A percentile compares a stretch with the other conserved stretches of the same genome.
Conservation (phyloP, 2,113 vertebrate species). For the Plotosus lineatus region DNA sequence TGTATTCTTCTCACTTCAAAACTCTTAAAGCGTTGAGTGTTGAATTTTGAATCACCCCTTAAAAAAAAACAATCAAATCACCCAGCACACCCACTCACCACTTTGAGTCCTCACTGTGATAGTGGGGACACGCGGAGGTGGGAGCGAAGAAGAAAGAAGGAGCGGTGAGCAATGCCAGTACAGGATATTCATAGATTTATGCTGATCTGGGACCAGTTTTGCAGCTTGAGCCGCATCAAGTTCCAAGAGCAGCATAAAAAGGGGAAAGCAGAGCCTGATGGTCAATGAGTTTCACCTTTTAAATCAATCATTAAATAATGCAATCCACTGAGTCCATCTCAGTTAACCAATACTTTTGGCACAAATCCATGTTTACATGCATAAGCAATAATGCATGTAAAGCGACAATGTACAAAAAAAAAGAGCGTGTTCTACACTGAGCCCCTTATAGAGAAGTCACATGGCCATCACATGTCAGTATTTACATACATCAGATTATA, state of each 20-base stretch:
- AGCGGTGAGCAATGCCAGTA: not conserved
- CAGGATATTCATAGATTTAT: not conserved
- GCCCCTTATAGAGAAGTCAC: constrained; percentile 9
- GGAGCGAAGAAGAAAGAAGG: constrained; percentile 3
- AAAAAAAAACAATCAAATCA: constrained; percentile 2
- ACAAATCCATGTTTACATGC: not conserved
- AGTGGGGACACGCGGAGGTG: not conserved
- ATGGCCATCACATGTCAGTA: not conserved
- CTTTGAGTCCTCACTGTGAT: constrained; percentile 15
- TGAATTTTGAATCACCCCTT: not conserved
- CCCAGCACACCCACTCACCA: constrained; percentile 19
- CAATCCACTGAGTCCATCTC: not conserved
- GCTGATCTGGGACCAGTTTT: constrained; percentile 27
- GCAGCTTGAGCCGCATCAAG: not conserved
- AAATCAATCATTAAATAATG: not conserved
- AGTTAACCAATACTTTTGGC: not conserved
- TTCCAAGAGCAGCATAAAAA: constrained; percentile 24
- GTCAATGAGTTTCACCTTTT: not conserved
- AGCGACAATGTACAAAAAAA: constrained; percentile 23
- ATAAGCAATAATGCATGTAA: not conserved
- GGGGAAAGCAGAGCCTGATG: not conserved
- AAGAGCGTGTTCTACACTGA: constrained; percentile 13
- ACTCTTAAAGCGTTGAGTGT: too few relatives aligned
- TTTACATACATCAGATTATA: not conserved
- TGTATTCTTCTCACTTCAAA: too few relatives aligned